phyloP scores from a whole-genome alignment of 2,888 invertebrate genomes.

The Colletes collaris region DNA sequence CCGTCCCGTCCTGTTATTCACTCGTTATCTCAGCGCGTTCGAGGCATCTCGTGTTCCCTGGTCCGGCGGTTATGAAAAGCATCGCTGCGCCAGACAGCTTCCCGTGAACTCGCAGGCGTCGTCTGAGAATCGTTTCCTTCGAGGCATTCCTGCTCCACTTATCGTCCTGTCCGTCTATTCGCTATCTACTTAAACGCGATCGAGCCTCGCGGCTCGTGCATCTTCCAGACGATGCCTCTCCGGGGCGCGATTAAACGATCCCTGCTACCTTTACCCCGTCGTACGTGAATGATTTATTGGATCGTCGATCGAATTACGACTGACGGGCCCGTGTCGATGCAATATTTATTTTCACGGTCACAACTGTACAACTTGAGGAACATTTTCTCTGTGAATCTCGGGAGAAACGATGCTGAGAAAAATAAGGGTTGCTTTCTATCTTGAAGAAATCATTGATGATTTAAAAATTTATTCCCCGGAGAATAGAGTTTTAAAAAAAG shows the following conservation, averaged over 20 bases:
- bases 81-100: conserved; percentile 20
- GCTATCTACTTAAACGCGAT: conserved; percentile 54
- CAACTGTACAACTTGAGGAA: no score
- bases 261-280: conserved; percentile 4
- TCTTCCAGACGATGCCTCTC: background rate
- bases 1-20: conserved; percentile 55
- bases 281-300: conserved; percentile 10
- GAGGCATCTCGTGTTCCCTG: conserved; percentile 9
- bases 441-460: no score
- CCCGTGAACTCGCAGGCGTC: conserved; percentile 25
- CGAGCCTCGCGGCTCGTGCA: conserved; percentile 11
- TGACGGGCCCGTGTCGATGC: no score
- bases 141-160: conserved; percentile 24
- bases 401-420: no score
- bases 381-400: no score
- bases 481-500: no score
- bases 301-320: no score
- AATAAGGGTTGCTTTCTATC: no score
- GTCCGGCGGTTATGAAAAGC: conserved; percentile 45
- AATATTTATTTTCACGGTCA: no score
- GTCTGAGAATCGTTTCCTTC: conserved; percentile 30
- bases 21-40: conserved; percentile 53
- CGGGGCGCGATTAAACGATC: conserved; percentile 15
- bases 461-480: no score
- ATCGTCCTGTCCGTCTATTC: conserved; percentile 47